Evolutionary conservation across 2,113 vertebrate species (phyloP).

Genomic region (Heptranchias perlo): DNA sequence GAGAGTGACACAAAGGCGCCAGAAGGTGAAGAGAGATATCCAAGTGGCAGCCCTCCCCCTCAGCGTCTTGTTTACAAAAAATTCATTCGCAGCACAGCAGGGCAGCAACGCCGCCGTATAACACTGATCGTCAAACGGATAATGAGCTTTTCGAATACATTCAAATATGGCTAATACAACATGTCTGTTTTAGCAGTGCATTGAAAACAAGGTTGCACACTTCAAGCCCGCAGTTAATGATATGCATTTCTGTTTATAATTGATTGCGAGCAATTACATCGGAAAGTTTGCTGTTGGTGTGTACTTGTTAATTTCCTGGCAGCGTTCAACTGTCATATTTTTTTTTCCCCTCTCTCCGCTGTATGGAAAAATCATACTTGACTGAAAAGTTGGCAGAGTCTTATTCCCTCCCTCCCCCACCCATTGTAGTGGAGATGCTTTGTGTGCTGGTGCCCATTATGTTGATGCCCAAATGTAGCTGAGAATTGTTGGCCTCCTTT

Average conservation of each 20-base stretch:
- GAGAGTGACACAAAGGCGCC: background rate
- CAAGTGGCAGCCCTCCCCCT: background rate
- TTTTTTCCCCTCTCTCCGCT: background rate
- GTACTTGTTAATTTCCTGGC: background rate
- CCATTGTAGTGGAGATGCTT: background rate
- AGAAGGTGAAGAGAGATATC: slow-evolving; percentile 26
- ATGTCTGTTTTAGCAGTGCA: slow-evolving; percentile 70
- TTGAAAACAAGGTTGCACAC: slow-evolving; percentile 75
- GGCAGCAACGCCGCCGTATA: slow-evolving; percentile 64
- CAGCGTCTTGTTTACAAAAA: slow-evolving; percentile 68
- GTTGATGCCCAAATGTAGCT: background rate
- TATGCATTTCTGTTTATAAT: slow-evolving; percentile 45
- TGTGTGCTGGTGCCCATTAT: background rate
- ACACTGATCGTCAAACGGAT: slow-evolving; percentile 66
- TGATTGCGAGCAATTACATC: background rate
- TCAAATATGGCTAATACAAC: slow-evolving; percentile 61
- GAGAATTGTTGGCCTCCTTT: background rate
- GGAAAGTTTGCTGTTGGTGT: background rate
- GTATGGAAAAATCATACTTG: background rate
- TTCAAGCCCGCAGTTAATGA: slow-evolving; percentile 67
- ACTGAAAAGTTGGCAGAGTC: background rate
- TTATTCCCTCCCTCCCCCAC: too few relatives aligned
- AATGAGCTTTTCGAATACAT: slow-evolving; percentile 78
- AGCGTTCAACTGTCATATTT: too few relatives aligned
- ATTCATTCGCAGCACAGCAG: slow-evolving; percentile 81